phyloP scores from a whole-genome alignment of 1,140 invertebrate genomes.

The Nasonia vitripennis region DNA sequence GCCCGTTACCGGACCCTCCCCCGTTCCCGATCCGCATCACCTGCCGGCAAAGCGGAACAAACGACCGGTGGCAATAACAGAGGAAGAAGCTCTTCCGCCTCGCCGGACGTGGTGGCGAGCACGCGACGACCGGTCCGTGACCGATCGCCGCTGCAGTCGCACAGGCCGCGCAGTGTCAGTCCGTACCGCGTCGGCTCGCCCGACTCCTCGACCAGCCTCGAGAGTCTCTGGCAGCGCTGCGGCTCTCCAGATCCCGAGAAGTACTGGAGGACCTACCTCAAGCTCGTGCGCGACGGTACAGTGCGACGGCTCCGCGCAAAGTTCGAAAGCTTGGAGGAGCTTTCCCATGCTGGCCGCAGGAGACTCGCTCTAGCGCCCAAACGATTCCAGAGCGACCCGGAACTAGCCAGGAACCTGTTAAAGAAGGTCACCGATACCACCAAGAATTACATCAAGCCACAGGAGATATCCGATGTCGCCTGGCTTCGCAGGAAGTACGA shows the following conservation, averaged over 20 bases:
- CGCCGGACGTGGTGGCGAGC: constrained; percentile 62
- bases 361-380: constrained; percentile 72
- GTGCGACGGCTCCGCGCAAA: constrained; percentile 83
- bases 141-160: constrained; percentile 56
- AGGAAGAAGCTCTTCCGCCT: constrained; percentile 65
- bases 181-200: constrained; percentile 64
- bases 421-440: constrained; percentile 71
- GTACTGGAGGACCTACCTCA: constrained; percentile 82
- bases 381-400: constrained; percentile 85
- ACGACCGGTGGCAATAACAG: constrained; percentile 50
- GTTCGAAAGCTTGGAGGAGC: constrained; percentile 82
- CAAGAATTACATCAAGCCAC: constrained; percentile 71
- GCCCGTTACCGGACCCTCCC: constrained; percentile 59
- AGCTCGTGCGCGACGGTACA: constrained; percentile 83
- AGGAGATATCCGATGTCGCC: constrained; percentile 79
- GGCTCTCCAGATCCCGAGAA: constrained; percentile 82
- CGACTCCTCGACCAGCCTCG: constrained; percentile 77
- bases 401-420: constrained; percentile 79
- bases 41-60: constrained; percentile 52
- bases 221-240: constrained; percentile 80
- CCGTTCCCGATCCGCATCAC: constrained; percentile 63
- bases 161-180: constrained; percentile 69
- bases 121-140: constrained; percentile 65
- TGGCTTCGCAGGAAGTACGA: constrained; percentile 80
- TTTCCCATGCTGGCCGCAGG: constrained; percentile 60